phyloP scores from a whole-genome alignment of 2,888 invertebrate species.

The Dinocampus coccinellae region DNA sequence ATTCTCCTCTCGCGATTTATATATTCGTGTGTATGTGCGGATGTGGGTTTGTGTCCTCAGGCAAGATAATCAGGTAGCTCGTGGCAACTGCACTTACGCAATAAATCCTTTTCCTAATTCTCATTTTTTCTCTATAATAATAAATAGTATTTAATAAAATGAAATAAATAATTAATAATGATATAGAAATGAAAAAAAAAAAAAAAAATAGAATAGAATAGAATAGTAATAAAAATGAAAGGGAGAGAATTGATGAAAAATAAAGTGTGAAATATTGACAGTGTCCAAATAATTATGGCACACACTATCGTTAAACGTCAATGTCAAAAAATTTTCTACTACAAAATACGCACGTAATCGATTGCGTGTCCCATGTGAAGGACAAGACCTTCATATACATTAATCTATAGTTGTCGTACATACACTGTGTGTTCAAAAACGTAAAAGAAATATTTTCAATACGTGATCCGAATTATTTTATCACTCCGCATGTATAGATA shows the following conservation, averaged over 20 bases:
- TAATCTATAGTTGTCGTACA: neutral
- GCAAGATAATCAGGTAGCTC: slow-evolving; percentile 29
- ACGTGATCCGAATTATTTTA: slow-evolving; percentile 24
- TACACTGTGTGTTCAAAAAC: neutral
- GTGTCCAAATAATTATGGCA: slow-evolving; percentile 1
- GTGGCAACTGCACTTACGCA: slow-evolving; percentile 32
- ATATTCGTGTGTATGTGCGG: neutral
- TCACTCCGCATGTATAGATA: neutral
- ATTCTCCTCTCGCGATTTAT: neutral
- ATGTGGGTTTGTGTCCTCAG: slow-evolving; percentile 8
- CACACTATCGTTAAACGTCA: slow-evolving; percentile 10
- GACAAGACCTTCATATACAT: slow-evolving; percentile 21
- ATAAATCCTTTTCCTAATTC: slow-evolving; percentile 30
- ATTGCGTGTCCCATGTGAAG: slow-evolving; percentile 10
- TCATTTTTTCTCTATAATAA: neutral
- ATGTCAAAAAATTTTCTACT: slow-evolving; percentile 10
- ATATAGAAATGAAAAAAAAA: neutral
- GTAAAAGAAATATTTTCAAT: neutral
- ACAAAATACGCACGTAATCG: slow-evolving; percentile 23
- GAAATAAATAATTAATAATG: neutral
- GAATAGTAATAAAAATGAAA: neutral
- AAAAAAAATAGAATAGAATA: neutral
- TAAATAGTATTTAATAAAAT: neutral
- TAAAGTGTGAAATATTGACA: neutral
- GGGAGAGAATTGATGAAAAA: neutral